These are phyloP conservation scores for Andrena marginata DNA, from an alignment of 2,888 invertebrate genomes.

Conservation along the genomic window DNA sequence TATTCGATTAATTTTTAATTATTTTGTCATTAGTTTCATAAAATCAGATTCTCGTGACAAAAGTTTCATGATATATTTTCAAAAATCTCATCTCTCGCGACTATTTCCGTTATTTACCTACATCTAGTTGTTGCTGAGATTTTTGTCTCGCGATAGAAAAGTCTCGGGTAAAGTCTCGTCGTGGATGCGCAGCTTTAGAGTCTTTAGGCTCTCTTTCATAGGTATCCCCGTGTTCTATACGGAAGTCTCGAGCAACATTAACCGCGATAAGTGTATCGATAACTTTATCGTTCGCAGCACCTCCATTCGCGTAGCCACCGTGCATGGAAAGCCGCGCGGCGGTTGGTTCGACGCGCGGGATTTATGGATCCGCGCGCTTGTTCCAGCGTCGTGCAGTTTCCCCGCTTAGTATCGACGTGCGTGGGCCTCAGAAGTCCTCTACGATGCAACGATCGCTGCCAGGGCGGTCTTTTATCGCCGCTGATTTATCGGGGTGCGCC, in stretches of 20 bases:
- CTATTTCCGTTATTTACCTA: too few relatives aligned
- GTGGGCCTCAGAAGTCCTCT: constrained; percentile 48
- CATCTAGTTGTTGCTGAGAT: too few relatives aligned
- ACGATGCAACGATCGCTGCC: constrained; percentile 58
- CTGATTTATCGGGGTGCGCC: constrained; percentile 74
- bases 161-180: too few relatives aligned
- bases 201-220: too few relatives aligned
- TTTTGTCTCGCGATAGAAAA: too few relatives aligned
- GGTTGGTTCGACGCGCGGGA: constrained; percentile 1
- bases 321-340: not conserved
- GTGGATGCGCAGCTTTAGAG: too few relatives aligned
- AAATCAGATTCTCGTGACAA: too few relatives aligned
- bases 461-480: constrained; percentile 64
- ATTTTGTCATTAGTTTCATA: too few relatives aligned
- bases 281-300: constrained; percentile 11
- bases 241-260: not conserved
- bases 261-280: constrained; percentile 9
- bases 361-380: constrained; percentile 13
- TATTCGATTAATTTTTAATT: too few relatives aligned
- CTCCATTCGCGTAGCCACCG: not conserved
- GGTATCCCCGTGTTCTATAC: not conserved
- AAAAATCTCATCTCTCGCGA: too few relatives aligned
- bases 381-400: constrained; percentile 29
- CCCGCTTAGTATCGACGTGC: constrained; percentile 30
- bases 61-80: too few relatives aligned